Evolutionary conservation across 92 coral and sea anemone genomes (phyloP), one percentile per base, ranked within the genome.

Genomic region (Galaxea fascicularis): DNA sequence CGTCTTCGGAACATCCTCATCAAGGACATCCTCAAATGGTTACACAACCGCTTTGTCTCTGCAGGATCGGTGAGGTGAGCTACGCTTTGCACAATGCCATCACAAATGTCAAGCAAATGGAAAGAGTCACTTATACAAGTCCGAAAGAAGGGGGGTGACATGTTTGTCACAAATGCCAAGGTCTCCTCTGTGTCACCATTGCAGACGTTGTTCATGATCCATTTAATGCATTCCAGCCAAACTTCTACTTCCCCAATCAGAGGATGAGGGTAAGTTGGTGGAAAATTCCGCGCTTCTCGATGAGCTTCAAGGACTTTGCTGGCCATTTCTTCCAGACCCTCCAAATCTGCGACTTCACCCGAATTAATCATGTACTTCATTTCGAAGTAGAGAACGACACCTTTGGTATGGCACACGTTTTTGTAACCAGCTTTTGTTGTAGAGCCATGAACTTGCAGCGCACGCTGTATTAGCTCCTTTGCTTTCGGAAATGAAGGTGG

Each of bases 181-280:
- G 96, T 87, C 78, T 83, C 68, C n/a, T 86, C 92, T 10, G 93
- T 70, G 56, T 93, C 98, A 10, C 90, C 83, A 0, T 71, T 51
- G 78, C 96, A 95, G 8, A 29, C 9, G 74, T 92, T 82, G 27
- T 76, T 89, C 64, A 83, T 89, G 63, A 93, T 93, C 98, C 98
- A 95, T 11, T 84, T 86, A 15, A 95, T 91, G 85, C 95, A 93
- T 4, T 76, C 76, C 25, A 93, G 63, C 98, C 98, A 95, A 65
- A 93, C 96, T 58, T 93, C 89, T 5, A 95, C 98, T 79, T 95
- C 98, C 31, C 98, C 98, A 26, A 93, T 83, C 53, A 95, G 77
- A 15, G 98, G 98, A 27, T 84, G 70, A 44, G 93, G 90, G 68
- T 87, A 95, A 8, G 96, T 80, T 11, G 93, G 98, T 16, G 98